Conservation (phyloP, 1,140 invertebrate species). For the Nixonia krombeini region DNA sequence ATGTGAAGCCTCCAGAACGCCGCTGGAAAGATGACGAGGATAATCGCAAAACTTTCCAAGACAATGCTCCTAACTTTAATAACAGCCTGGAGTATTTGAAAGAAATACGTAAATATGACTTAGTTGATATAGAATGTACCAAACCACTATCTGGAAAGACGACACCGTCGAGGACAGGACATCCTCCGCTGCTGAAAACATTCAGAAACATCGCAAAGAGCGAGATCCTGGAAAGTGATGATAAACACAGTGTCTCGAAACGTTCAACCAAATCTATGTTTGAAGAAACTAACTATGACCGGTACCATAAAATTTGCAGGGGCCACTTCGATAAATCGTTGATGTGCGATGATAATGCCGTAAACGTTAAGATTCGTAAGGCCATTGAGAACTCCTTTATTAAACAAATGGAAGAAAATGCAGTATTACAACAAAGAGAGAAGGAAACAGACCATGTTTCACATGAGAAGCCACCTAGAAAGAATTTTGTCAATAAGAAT, state of each 20-base stretch:
- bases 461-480: too few relatives aligned
- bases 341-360: constrained; percentile 28
- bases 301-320: constrained; percentile 30
- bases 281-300: constrained; percentile 53
- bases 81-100: constrained; percentile 57
- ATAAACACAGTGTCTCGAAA: constrained; percentile 51
- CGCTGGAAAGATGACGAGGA: constrained; percentile 53
- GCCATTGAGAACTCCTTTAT: constrained; percentile 68
- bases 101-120: constrained; percentile 52
- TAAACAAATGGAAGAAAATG: constrained; percentile 62
- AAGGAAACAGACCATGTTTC: too few relatives aligned
- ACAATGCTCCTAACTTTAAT: constrained; percentile 50
- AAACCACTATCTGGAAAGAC: constrained; percentile 13
- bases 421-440: constrained; percentile 28
- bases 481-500: constrained; percentile 24
- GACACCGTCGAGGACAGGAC: constrained; percentile 51
- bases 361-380: constrained; percentile 57
- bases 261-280: constrained; percentile 64
- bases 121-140: constrained; percentile 21
- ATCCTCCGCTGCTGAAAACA: constrained; percentile 53
- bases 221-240: constrained; percentile 60
- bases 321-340: constrained; percentile 11
- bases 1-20: constrained; percentile 72
- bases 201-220: constrained; percentile 59
- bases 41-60: constrained; percentile 46